A percentile compares a stretch with the other conserved stretches of the same genome.
Conservation (phyloP, 2,888 invertebrate species). For the Drosophila longiperda region DNA sequence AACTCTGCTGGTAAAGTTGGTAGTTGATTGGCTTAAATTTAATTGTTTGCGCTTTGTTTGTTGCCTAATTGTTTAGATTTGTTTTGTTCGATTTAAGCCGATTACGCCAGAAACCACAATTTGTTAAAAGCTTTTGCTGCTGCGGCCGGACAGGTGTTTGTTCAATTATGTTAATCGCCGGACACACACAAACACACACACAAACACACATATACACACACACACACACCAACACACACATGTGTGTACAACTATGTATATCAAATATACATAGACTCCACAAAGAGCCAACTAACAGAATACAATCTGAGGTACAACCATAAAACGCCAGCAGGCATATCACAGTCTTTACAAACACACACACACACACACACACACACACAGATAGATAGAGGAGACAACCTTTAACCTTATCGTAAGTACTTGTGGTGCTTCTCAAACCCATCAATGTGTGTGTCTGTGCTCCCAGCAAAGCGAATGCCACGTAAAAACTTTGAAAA, state of each 20-base stretch:
- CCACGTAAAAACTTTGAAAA: conserved; percentile 63
- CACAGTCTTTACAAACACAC: conserved; percentile 18
- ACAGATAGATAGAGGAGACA: background rate
- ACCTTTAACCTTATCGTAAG: conserved; percentile 58
- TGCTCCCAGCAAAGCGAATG: conserved; percentile 24
- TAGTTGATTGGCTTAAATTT: conserved; percentile 34
- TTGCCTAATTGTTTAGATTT: conserved; percentile 67
- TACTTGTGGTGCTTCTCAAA: conserved; percentile 41
- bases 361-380: background rate
- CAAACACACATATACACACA: background rate
- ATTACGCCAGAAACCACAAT: conserved; percentile 69
- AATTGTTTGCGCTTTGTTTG: conserved; percentile 50
- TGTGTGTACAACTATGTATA: background rate
- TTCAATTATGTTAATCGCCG: conserved; percentile 66
- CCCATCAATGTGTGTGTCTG: conserved; percentile 43
- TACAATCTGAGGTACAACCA: conserved; percentile 37
- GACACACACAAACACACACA: background rate
- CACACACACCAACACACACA: background rate
- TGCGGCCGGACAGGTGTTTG: conserved; percentile 60
- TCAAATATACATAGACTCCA: conserved; percentile 3
- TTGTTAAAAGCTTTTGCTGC: conserved; percentile 66
- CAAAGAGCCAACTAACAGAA: background rate
- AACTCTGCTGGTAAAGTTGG: conserved; percentile 18
- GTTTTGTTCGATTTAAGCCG: conserved; percentile 72
- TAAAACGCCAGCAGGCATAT: conserved; percentile 24